Evolutionary conservation across 2,113 vertebrate species (phyloP).

Genomic region (Rhynchomys soricoides): DNA sequence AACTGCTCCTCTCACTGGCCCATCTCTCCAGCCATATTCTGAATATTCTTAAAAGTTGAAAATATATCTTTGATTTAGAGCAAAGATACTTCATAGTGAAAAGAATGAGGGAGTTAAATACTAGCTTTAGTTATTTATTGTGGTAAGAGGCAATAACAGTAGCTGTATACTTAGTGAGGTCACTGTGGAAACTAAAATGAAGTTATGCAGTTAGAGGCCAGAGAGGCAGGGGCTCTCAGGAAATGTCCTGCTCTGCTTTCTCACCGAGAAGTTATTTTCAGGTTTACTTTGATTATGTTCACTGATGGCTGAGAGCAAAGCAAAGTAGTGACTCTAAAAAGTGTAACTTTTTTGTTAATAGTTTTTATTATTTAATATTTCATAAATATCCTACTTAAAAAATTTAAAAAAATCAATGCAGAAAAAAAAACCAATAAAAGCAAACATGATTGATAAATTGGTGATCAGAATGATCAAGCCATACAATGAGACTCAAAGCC

Average conservation of each 20-base stretch:
- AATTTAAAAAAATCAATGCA: slow-evolving; percentile 35
- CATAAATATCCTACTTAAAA: background rate
- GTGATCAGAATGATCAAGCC: background rate
- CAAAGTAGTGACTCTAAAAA: background rate
- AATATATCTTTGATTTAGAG: background rate
- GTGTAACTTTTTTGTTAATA: background rate
- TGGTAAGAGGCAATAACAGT: background rate
- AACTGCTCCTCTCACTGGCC: background rate
- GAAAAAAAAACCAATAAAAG: slow-evolving; percentile 22
- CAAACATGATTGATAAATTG: background rate
- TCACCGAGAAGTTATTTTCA: background rate
- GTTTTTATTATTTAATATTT: background rate
- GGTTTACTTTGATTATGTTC: slow-evolving; percentile 1
- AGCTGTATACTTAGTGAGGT: background rate
- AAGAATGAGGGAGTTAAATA: background rate
- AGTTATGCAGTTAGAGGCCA: background rate
- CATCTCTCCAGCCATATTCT: background rate
- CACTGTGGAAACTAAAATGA: slow-evolving; percentile 18
- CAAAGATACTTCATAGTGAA: background rate
- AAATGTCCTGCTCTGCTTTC: background rate
- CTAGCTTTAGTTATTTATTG: background rate
- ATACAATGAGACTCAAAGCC: background rate
- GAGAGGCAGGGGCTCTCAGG: background rate
- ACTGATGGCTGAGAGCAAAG: background rate
- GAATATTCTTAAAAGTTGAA: background rate